Evolutionary conservation across 1,140 invertebrate genomes (phyloP), one percentile per base, ranked within the genome.

Genomic region (Nixonia krombeini): DNA sequence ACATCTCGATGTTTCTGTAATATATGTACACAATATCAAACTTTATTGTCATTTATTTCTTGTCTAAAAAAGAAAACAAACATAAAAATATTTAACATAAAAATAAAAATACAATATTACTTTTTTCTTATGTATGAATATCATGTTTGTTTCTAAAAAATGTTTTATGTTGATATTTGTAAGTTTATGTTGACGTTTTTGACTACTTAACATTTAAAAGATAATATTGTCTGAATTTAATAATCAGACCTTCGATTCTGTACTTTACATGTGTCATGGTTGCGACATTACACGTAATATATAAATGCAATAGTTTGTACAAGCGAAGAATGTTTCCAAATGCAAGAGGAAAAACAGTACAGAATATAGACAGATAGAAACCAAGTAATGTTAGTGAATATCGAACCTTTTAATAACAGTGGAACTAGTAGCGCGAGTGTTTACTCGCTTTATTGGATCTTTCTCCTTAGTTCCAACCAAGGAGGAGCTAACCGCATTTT

Each of bases 321-420:
- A 51, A 51, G 46, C 47, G 37, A 45, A 6, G 37, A 45, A 10
- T 37, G 31, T 23, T n/a, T n/a, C n/a, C n/a, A 53, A 63, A 41
- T 21, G 42, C 28, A 46, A 41, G 5, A 46, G 28, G 35, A 31
- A 29, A 21, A 2, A 37, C 16, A 18, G 47, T 31, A 52, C 33
- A 38, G 16, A 26, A 23, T 57, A 35, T 16, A 6, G 7, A 62
- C 29, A 44, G 37, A 40, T n/a, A n/a, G n/a, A n/a, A n/a, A n/a
- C n/a, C n/a, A n/a, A 45, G 31, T 16, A 26, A 25, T 25, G 21
- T 18, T 21, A 9, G n/a, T 13, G n/a, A n/a, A n/a, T n/a, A n/a
- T 12, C 21, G 1, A 25, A 85, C 84, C 83, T 84, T 80, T 82
- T 85, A 28, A 79, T 72, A 37, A 84, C 69, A 49, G 74, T 70